phyloP scores from a whole-genome alignment of 2,888 invertebrate genomes.

The Pseudococcus longispinus region DNA sequence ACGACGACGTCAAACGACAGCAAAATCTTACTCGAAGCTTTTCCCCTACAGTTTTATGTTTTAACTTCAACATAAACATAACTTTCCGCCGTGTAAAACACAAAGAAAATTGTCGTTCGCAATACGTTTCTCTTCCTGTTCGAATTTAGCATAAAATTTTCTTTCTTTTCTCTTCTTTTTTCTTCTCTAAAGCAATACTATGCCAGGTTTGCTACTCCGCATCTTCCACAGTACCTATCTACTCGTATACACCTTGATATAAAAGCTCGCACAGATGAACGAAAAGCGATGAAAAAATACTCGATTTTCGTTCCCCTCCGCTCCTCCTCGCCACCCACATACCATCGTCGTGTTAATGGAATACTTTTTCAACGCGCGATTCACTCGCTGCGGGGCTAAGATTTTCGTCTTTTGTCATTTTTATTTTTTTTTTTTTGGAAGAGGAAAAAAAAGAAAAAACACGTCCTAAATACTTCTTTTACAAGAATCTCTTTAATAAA shows the following conservation, averaged over 20 bases:
- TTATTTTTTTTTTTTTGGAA: background rate
- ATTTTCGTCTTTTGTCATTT: conserved; percentile 13
- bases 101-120: conserved; percentile 31
- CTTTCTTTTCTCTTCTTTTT: background rate
- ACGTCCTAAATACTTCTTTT: background rate
- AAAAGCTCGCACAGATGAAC: background rate
- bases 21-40: conserved; percentile 13
- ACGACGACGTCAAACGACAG: background rate
- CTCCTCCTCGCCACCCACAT: background rate
- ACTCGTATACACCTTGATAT: background rate
- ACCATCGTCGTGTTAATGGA: background rate
- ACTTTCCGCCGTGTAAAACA: conserved; percentile 15
- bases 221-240: no score
- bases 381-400: background rate
- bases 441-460: background rate
- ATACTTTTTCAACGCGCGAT: background rate
- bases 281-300: background rate
- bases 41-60: background rate
- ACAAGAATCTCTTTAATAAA: background rate
- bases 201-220: background rate
- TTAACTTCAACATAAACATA: conserved; percentile 21
- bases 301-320: background rate
- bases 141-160: conserved; percentile 22
- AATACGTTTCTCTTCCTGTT: background rate
- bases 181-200: background rate